Evolutionary conservation across 2,888 invertebrate genomes (phyloP).

Genomic region (Microplitis manilae): DNA sequence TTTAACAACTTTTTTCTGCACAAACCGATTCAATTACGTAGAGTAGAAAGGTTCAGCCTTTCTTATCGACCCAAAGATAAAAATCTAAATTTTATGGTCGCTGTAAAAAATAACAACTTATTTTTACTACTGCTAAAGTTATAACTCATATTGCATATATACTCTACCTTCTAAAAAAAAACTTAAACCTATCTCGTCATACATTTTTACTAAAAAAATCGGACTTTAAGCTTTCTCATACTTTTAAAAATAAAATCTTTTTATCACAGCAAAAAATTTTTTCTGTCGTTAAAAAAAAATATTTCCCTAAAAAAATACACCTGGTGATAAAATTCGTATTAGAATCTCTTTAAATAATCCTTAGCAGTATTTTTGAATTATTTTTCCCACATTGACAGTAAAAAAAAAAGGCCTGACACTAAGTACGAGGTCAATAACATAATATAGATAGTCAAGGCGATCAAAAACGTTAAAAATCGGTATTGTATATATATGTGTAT

Average conservation of each 20-base stretch:
- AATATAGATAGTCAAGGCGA: background rate
- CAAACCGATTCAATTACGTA: background rate
- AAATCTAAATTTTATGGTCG: background rate
- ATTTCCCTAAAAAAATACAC: background rate
- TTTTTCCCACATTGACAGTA: background rate
- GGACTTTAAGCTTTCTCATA: no score
- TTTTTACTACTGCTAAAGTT: conserved; percentile 1
- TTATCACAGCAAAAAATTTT: no score
- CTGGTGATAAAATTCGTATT: background rate
- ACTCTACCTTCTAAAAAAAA: background rate
- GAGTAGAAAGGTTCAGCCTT: background rate
- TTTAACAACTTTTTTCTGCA: background rate
- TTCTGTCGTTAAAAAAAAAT: background rate
- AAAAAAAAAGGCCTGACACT: background rate
- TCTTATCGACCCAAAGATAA: background rate
- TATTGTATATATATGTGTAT: conserved; percentile 4
- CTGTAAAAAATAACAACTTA: background rate
- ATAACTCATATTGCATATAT: background rate
- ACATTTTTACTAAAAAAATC: background rate
- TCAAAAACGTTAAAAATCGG: conserved; percentile 10
- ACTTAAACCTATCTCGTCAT: background rate
- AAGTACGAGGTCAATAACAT: background rate
- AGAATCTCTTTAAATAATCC: background rate
- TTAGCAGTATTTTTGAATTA: background rate
- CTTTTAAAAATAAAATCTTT: no score